Base-by-base conservation (phyloP, 2,888 invertebrate species). In the Beris chalybata region DNA sequence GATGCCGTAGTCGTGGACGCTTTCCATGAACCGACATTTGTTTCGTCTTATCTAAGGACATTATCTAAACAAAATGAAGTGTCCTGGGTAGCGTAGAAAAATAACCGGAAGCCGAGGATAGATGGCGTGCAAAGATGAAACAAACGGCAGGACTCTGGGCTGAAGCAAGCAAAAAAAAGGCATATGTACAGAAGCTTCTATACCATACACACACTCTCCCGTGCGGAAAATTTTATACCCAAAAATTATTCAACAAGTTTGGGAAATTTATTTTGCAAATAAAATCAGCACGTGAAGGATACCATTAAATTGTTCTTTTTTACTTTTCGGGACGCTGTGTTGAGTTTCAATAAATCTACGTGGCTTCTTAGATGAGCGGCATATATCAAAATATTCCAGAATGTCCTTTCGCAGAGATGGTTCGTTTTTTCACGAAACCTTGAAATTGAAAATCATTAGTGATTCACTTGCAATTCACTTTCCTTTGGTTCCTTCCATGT, bases 211-310 rank as follows among this genome's bases (percentile, higher is more conserved):
- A 38, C 1, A 38, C 38, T 7, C 48, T 43, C 67, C 38, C 59
- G 47, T 52, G 52, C 55, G 52, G 65, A 44, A 54, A 64, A 48
- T 54, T 63, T 65, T 65, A 48, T 65, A 52, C 61, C 56, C 63
- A 65, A 58, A 55, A 68, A 68, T 68, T 68, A 68, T 68, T 68
- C 68, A 68, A 68, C 68, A 68, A 68, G 68, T 68, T 68, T 59
- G 22, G 61, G 63, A 56, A 68, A 68, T 65, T 68, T 68, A 53
- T 63, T 63, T 61, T 44, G n/a, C 43, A 48, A 38, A 9, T 7
- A 38, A 9, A 38, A 38, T 38, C 38, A 38, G 38, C 7, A 3
- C 38, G 38, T 38, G 38, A 4, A 7, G 38, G 5, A 38, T 38
- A 9, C 15, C 48, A 6, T 48, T 48, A 6, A 12, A 15, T 15